Percentiles rank a stretch among this genome's conserved stretches.
phyloP scores from a whole-genome alignment of 2,888 invertebrate genomes.

The Trichogramma dendrolimi region DNA sequence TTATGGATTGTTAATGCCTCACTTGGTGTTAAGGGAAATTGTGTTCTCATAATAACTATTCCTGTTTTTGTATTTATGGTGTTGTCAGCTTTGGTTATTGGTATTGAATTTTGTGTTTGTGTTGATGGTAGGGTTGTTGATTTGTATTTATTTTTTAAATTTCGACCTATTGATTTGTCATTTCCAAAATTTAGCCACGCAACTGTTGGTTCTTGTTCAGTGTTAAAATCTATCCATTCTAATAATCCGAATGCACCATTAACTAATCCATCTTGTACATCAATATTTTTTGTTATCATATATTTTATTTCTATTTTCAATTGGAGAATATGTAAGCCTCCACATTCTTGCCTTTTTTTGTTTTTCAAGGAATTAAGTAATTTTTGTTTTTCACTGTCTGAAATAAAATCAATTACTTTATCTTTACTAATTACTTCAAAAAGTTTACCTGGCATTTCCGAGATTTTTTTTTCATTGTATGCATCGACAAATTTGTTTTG shows the following conservation, averaged over 20 bases:
- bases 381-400: conserved; percentile 2
- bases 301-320: conserved; percentile 35
- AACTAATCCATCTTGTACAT: conserved; percentile 28
- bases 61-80: conserved; percentile 15
- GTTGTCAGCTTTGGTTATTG: conserved; percentile 4
- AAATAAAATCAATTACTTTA: conserved; percentile 28
- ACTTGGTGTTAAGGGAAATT: too few relatives aligned
- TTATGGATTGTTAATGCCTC: too few relatives aligned
- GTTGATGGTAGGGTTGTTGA: too few relatives aligned
- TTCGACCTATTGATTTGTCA: conserved; percentile 19
- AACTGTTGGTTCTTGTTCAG: conserved; percentile 6
- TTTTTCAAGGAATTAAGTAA: conserved; percentile 20
- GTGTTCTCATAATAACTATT: conserved; percentile 10
- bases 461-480: too few relatives aligned
- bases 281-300: conserved; percentile 25
- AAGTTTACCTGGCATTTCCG: too few relatives aligned
- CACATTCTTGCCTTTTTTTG: conserved; percentile 28
- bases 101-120: conserved; percentile 14
- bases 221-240: conserved; percentile 1
- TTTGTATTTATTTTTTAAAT: conserved; percentile 10
- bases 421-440: too few relatives aligned
- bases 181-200: conserved; percentile 27
- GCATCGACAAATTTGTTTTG: too few relatives aligned
- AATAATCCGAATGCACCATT: conserved; percentile 32
- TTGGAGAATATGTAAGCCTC: conserved; percentile 30